These are phyloP conservation scores for Orthosia incerta DNA, from an alignment of 2,888 invertebrate species.

Conservation along the genomic window DNA sequence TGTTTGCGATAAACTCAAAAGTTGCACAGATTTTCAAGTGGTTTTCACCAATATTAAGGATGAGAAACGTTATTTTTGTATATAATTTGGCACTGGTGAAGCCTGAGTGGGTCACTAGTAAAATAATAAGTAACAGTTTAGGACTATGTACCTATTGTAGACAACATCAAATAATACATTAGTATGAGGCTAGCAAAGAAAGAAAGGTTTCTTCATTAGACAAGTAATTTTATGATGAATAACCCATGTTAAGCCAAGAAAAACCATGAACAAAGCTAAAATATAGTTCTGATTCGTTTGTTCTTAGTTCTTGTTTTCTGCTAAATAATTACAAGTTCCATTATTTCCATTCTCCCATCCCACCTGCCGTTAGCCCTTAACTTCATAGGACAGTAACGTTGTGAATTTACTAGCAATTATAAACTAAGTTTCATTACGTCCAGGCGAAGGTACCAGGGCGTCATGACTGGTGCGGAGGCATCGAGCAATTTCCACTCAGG, in stretches of 20 bases:
- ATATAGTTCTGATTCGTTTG: background rate
- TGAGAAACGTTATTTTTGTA: too few relatives aligned
- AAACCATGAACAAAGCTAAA: background rate
- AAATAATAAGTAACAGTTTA: too few relatives aligned
- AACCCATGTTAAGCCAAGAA: background rate
- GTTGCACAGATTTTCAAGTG: too few relatives aligned
- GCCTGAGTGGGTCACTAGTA: too few relatives aligned
- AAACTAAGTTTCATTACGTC: slow-evolving; percentile 68
- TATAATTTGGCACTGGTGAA: too few relatives aligned
- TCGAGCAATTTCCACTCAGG: slow-evolving; percentile 76
- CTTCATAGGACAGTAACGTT: slow-evolving; percentile 63
- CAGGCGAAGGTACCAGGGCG: slow-evolving; percentile 65
- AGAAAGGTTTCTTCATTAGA: background rate
- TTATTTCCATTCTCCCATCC: slow-evolving; percentile 5
- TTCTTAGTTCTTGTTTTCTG: slow-evolving; percentile 19
- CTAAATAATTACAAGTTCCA: slow-evolving; percentile 33
- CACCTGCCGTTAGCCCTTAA: slow-evolving; percentile 47
- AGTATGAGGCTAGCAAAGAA: background rate
- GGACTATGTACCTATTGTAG: too few relatives aligned
- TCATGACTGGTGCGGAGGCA: slow-evolving; percentile 70
- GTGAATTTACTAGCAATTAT: slow-evolving; percentile 69
- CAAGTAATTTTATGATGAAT: background rate
- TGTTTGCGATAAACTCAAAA: too few relatives aligned
- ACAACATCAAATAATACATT: background rate
- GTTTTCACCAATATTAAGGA: too few relatives aligned